A percentile compares a stretch with the other conserved stretches of the same genome.
These are phyloP conservation scores for Baronia brevicornis DNA, from an alignment of 2,888 invertebrate species.

Conservation along the genomic window DNA sequence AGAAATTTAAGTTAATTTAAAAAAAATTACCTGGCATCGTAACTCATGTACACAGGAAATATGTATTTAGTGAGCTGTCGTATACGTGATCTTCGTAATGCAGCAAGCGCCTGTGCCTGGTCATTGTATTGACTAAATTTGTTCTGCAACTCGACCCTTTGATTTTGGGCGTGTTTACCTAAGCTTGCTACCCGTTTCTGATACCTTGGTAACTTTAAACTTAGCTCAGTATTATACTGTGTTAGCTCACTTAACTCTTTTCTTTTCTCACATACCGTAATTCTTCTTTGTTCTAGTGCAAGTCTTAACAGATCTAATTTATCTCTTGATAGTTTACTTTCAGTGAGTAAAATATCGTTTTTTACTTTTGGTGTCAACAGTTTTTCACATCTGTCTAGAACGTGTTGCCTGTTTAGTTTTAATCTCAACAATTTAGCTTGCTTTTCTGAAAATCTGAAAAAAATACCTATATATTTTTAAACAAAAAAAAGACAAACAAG, in stretches of 20 bases:
- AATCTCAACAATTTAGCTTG: slow-evolving; percentile 76
- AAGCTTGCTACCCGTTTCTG: slow-evolving; percentile 56
- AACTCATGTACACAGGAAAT: slow-evolving; percentile 66
- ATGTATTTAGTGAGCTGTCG: slow-evolving; percentile 62
- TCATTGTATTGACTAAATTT: slow-evolving; percentile 44
- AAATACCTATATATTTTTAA: neutral
- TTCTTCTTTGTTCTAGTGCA: slow-evolving; percentile 59
- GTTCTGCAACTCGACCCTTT: slow-evolving; percentile 46
- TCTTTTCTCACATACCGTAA: slow-evolving; percentile 46
- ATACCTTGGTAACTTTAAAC: slow-evolving; percentile 55
- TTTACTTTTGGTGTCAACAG: slow-evolving; percentile 50
- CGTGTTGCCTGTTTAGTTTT: slow-evolving; percentile 72
- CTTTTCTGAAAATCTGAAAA: slow-evolving; percentile 77
- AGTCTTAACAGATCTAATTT: slow-evolving; percentile 53
- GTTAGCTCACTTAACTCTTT: slow-evolving; percentile 39
- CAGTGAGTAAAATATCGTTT: slow-evolving; percentile 53
- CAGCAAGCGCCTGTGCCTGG: slow-evolving; percentile 43
- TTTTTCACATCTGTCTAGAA: slow-evolving; percentile 73
- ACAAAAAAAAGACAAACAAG: neutral
- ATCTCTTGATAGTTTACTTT: slow-evolving; percentile 58
- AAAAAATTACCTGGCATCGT: slow-evolving; percentile 51
- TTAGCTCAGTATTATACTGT: slow-evolving; percentile 49
- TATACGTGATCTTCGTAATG: slow-evolving; percentile 53
- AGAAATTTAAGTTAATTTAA: neutral
- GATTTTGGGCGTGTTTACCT: slow-evolving; percentile 46